phyloP scores from a whole-genome alignment of 2,113 vertebrate genomes.

The Datnioides undecimradiatus region DNA sequence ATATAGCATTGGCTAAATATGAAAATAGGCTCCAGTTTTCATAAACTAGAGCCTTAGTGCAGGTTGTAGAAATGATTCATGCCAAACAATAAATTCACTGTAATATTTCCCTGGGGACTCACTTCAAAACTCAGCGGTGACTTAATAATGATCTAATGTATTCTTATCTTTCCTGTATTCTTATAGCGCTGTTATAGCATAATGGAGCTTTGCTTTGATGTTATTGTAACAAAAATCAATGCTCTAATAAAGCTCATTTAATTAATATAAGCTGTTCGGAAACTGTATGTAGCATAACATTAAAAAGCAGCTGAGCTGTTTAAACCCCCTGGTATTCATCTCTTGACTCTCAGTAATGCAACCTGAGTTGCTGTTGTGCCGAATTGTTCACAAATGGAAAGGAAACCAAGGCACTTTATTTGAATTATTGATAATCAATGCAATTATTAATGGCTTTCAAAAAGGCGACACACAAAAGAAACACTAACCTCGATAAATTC shows the following conservation, averaged over 20 bases:
- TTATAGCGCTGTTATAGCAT: background rate
- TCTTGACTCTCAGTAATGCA: background rate
- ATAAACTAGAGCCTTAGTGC: background rate
- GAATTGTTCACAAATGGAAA: background rate
- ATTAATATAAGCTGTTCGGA: too few relatives aligned
- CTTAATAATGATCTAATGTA: constrained; percentile 9
- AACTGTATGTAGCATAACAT: background rate
- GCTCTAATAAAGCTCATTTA: too few relatives aligned
- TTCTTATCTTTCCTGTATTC: background rate
- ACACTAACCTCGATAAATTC: background rate
- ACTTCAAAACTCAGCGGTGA: background rate
- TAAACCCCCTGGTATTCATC: background rate
- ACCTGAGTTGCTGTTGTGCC: background rate
- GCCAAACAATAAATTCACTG: background rate
- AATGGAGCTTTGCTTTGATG: background rate
- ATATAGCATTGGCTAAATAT: background rate
- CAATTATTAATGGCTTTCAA: constrained; percentile 30
- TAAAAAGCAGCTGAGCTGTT: background rate
- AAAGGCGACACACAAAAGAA: background rate
- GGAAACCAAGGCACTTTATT: constrained; percentile 4
- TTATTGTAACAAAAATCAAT: background rate
- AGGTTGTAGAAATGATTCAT: constrained; percentile 22
- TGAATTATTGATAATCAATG: constrained; percentile 57
- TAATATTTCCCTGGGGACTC: background rate
- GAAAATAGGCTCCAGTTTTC: constrained; percentile 2